phyloP scores from a whole-genome alignment of 2,888 invertebrate genomes.

The Xylophagus ater region DNA sequence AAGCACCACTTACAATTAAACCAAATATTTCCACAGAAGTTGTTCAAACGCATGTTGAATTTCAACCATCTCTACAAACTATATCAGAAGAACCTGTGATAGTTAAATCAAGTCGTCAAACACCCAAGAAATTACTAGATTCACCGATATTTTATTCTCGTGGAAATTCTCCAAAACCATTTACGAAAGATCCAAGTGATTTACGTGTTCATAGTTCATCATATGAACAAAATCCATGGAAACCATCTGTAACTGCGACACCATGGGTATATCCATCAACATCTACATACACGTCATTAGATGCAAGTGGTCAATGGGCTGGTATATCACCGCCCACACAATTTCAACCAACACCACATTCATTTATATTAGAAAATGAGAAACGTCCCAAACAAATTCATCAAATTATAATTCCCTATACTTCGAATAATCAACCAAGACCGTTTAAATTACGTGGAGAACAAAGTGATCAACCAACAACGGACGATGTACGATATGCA shows the following conservation, averaged over 20 bases:
- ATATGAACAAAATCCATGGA: constrained; percentile 11
- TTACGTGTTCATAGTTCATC: constrained; percentile 23
- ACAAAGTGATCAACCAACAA: constrained; percentile 30
- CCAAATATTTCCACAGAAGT: constrained; percentile 14
- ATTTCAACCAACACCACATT: constrained; percentile 20
- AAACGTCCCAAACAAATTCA: constrained; percentile 57
- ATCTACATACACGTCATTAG: constrained; percentile 33
- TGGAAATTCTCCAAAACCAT: constrained; percentile 45
- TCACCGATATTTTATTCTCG: constrained; percentile 47
- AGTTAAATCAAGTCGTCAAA: constrained; percentile 26
- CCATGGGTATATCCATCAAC: constrained; percentile 26
- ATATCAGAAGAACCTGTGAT: constrained; percentile 13
- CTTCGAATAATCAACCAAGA: constrained; percentile 47
- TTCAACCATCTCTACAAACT: constrained; percentile 17
- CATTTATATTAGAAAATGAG: constrained; percentile 1
- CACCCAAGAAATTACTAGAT: constrained; percentile 42
- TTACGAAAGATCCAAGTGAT: constrained; percentile 37
- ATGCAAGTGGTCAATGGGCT: constrained; percentile 34
- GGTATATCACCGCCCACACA: constrained; percentile 29
- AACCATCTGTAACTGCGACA: constrained; percentile 18
- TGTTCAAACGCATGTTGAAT: constrained; percentile 8
- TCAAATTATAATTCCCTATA: constrained; percentile 74
- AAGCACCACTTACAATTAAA: constrained; percentile 14
- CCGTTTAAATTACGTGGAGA: constrained; percentile 40
- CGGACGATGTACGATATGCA: constrained; percentile 21